These are phyloP conservation scores for Lacerta bilineata DNA, from an alignment of 2,797 vertebrate genomes.

Conservation along the genomic window DNA sequence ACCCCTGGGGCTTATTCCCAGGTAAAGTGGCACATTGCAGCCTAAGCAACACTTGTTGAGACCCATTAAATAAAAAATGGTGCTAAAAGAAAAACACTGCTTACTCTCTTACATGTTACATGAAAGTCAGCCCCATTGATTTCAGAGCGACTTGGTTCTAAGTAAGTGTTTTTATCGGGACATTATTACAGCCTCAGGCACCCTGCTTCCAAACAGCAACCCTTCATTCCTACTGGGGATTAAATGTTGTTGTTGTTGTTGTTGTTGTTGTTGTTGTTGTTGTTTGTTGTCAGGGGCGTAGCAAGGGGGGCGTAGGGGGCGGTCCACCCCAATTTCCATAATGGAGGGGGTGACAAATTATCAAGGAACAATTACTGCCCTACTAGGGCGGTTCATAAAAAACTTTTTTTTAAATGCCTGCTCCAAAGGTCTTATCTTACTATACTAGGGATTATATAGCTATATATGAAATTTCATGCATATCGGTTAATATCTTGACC, in stretches of 20 bases:
- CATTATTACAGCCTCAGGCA: background rate
- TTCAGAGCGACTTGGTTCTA: background rate
- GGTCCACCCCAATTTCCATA: too few relatives aligned
- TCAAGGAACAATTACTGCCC: too few relatives aligned
- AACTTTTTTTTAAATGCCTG: too few relatives aligned
- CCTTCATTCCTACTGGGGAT: background rate
- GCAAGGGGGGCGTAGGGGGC: too few relatives aligned
- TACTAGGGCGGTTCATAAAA: too few relatives aligned
- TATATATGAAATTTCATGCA: too few relatives aligned
- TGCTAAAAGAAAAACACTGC: background rate
- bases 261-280: too few relatives aligned
- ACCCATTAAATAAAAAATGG: background rate
- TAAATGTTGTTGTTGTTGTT: background rate
- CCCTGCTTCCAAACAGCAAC: slow-evolving; percentile 19
- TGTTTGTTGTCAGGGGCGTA: too few relatives aligned
- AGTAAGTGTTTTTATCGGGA: background rate
- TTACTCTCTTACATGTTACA: background rate
- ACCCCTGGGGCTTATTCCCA: background rate
- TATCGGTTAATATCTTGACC: too few relatives aligned
- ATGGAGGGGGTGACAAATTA: too few relatives aligned
- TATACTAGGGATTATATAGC: too few relatives aligned
- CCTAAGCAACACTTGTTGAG: background rate
- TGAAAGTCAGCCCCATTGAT: slow-evolving; percentile 1
- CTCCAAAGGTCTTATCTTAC: too few relatives aligned
- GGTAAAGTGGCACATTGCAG: background rate